Evolutionary conservation across 2,888 invertebrate species (phyloP).

Genomic region (Xylota sylvarum): DNA sequence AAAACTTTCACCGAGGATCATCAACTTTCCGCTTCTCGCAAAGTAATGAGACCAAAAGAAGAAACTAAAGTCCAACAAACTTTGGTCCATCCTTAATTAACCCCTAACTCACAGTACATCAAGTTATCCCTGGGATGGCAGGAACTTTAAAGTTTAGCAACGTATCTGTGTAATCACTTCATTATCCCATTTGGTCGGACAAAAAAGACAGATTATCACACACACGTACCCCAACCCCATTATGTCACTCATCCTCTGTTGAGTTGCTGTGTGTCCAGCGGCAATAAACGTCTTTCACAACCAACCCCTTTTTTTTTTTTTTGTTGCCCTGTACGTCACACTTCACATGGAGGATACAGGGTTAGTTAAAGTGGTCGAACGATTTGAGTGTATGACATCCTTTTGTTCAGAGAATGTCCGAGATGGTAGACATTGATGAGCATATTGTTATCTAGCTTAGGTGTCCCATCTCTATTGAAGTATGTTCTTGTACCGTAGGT

Average conservation of each 20-base stretch:
- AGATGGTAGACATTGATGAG: conserved; percentile 62
- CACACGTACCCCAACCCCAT: not conserved
- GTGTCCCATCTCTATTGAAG: conserved; percentile 16
- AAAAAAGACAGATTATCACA: conserved; percentile 71
- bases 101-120: conserved; percentile 50
- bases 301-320: conserved; percentile 29
- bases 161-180: conserved; percentile 77
- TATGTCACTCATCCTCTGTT: conserved; percentile 15
- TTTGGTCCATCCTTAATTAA: conserved; percentile 74
- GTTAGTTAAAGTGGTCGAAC: conserved; percentile 40
- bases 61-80: conserved; percentile 63
- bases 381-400: conserved; percentile 56
- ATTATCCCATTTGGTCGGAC: conserved; percentile 74
- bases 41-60: conserved; percentile 51
- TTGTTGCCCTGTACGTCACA: conserved; percentile 14
- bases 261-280: conserved; percentile 29
- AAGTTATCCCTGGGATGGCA: conserved; percentile 44
- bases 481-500: conserved; percentile 3
- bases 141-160: conserved; percentile 70
- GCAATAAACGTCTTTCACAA: conserved; percentile 49
- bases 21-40: conserved; percentile 50
- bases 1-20: conserved; percentile 67
- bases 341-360: conserved; percentile 4
- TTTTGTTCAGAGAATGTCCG: conserved; percentile 57
- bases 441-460: conserved; percentile 69